Conservation (phyloP, 1,140 invertebrate species). For the Drusus annulatus region DNA sequence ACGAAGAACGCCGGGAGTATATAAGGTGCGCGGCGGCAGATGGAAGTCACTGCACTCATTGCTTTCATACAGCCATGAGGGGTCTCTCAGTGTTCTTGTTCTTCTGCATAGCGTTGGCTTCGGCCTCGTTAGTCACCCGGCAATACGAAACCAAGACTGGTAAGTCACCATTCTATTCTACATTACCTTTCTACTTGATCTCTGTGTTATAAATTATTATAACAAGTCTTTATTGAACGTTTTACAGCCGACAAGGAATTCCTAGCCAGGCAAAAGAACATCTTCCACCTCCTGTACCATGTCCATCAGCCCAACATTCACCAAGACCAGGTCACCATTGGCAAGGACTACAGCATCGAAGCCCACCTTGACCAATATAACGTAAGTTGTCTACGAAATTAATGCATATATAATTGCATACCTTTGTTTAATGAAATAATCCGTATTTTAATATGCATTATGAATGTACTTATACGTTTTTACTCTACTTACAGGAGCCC, state of each 20-base stretch:
- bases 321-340: slow-evolving; percentile 69
- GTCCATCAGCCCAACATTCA: slow-evolving; percentile 72
- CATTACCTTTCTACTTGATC: not conserved
- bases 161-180: slow-evolving; percentile 13
- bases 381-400: slow-evolving; percentile 59
- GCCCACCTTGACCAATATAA: slow-evolving; percentile 67
- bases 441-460: too few relatives aligned
- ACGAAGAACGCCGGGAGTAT: not conserved
- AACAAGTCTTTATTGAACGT: too few relatives aligned
- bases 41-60: slow-evolving; percentile 37
- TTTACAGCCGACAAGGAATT: slow-evolving; percentile 67
- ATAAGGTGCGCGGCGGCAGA: not conserved
- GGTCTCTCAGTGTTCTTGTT: slow-evolving; percentile 54
- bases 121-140: slow-evolving; percentile 42
- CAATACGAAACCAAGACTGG: slow-evolving; percentile 39
- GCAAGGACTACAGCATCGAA: slow-evolving; percentile 72
- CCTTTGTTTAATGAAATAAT: not conserved
- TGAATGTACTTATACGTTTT: too few relatives aligned
- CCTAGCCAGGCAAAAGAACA: slow-evolving; percentile 73
- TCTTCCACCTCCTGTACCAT: slow-evolving; percentile 77
- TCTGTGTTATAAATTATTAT: too few relatives aligned
- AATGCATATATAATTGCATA: too few relatives aligned
- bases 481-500: slow-evolving; percentile 67
- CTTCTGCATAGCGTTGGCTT: slow-evolving; percentile 51
- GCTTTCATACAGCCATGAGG: slow-evolving; percentile 49